phyloP scores from a whole-genome alignment of 2,888 invertebrate genomes.

The Drosophila incognita region DNA sequence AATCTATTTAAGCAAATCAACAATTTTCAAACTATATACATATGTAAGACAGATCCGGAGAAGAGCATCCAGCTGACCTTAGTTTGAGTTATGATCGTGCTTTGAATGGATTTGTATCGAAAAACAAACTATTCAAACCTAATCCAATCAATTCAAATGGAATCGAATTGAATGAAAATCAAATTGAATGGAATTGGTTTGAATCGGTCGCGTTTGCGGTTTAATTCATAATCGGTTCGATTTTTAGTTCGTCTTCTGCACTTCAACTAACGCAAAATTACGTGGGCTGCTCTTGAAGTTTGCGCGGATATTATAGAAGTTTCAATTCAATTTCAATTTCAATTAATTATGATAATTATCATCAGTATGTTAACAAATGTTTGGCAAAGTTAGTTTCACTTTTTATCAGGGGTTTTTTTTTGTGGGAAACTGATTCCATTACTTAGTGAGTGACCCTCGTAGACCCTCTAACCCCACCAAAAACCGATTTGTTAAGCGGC shows the following conservation, averaged over 20 bases:
- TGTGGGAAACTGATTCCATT: slow-evolving; percentile 22
- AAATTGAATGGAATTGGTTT: slow-evolving; percentile 31
- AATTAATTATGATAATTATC: background rate
- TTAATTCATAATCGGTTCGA: slow-evolving; percentile 34
- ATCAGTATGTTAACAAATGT: background rate
- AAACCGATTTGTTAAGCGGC: slow-evolving; percentile 30
- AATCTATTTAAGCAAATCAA: slow-evolving; percentile 71
- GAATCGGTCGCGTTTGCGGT: slow-evolving; percentile 25
- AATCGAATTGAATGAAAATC: slow-evolving; percentile 33
- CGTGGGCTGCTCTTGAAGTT: background rate
- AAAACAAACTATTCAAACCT: no score
- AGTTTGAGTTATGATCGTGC: slow-evolving; percentile 63
- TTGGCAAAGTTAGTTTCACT: background rate
- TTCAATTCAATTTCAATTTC: background rate
- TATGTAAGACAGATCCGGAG: slow-evolving; percentile 49
- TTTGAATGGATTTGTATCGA: slow-evolving; percentile 43
- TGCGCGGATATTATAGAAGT: background rate
- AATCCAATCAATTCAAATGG: background rate
- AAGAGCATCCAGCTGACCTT: slow-evolving; percentile 60
- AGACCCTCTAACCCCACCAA: background rate
- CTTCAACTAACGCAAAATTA: background rate
- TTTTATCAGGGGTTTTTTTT: background rate
- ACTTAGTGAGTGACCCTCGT: slow-evolving; percentile 54
- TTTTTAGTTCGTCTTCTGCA: slow-evolving; percentile 12
- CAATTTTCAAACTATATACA: slow-evolving; percentile 49